phyloP scores from a whole-genome alignment of 2,888 invertebrate species.

The Dascillus cervinus region DNA sequence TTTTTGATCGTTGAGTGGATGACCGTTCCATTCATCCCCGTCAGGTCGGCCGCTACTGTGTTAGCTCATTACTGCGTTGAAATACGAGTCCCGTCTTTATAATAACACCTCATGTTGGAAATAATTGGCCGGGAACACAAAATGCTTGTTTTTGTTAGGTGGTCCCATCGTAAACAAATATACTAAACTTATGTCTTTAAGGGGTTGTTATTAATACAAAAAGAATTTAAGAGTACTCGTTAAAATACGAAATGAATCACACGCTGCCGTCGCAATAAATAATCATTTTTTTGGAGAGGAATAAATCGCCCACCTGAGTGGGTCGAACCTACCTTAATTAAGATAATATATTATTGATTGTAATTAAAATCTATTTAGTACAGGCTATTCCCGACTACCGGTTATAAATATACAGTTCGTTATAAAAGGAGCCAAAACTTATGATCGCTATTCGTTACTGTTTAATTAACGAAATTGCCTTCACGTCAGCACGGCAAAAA shows the following conservation, averaged over 20 bases:
- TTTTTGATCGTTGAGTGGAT: conserved; percentile 18
- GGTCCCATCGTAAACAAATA: too few relatives aligned
- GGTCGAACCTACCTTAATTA: conserved; percentile 27
- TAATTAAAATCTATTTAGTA: conserved; percentile 40
- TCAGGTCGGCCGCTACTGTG: conserved; percentile 34
- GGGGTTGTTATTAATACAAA: too few relatives aligned
- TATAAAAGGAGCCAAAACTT: conserved; percentile 17
- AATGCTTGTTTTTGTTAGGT: conserved; percentile 38
- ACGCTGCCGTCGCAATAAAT: conserved; percentile 28
- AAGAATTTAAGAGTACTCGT: not conserved
- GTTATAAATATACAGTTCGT: conserved; percentile 21
- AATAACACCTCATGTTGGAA: conserved; percentile 39
- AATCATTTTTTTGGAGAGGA: conserved; percentile 25
- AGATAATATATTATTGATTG: conserved; percentile 37
- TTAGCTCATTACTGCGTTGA: conserved; percentile 38
- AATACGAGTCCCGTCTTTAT: conserved; percentile 37
- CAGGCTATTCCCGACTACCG: conserved; percentile 25
- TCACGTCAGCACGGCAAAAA: not conserved
- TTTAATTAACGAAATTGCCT: conserved; percentile 3
- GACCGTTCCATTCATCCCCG: conserved; percentile 29
- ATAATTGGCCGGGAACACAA: conserved; percentile 40
- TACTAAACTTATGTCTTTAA: too few relatives aligned
- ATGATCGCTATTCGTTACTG: conserved; percentile 21
- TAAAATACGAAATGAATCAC: conserved; percentile 20
- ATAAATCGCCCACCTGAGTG: conserved; percentile 30